Percentiles rank a stretch among this genome's conserved stretches.
These are phyloP conservation scores for Leptinotarsa texana DNA, from an alignment of 1,140 invertebrate species.

Conservation along the genomic window DNA sequence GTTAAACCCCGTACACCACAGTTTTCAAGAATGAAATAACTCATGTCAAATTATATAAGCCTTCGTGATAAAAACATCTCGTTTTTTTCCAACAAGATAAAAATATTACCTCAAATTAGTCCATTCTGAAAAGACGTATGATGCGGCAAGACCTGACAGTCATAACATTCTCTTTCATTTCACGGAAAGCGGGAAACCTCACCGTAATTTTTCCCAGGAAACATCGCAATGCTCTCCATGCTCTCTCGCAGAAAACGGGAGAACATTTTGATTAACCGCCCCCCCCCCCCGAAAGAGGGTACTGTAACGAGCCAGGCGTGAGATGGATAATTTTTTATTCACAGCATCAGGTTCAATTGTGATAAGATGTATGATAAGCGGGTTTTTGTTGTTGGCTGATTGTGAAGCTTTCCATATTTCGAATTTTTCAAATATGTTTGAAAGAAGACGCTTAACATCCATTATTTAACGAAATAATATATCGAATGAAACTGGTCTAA, in stretches of 20 bases:
- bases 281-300: not conserved
- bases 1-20: no score
- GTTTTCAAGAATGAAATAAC: no score
- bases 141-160: not conserved
- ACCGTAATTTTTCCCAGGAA: not conserved
- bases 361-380: no score
- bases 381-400: no score
- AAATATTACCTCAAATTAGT: not conserved
- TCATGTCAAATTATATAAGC: not conserved
- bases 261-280: not conserved
- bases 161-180: conserved; percentile 3
- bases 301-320: not conserved
- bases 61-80: not conserved
- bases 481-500: no score
- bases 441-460: no score
- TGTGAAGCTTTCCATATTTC: no score
- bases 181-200: not conserved
- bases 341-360: no score
- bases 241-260: not conserved
- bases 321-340: no score
- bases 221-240: not conserved
- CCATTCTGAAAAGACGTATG: not conserved
- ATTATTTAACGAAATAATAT: no score
- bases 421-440: no score
- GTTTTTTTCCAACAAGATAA: not conserved